A percentile compares a stretch with the other conserved stretches of the same genome.
These are phyloP conservation scores for Eira barbara DNA, from an alignment of 2,113 vertebrate genomes.

Conservation along the genomic window DNA sequence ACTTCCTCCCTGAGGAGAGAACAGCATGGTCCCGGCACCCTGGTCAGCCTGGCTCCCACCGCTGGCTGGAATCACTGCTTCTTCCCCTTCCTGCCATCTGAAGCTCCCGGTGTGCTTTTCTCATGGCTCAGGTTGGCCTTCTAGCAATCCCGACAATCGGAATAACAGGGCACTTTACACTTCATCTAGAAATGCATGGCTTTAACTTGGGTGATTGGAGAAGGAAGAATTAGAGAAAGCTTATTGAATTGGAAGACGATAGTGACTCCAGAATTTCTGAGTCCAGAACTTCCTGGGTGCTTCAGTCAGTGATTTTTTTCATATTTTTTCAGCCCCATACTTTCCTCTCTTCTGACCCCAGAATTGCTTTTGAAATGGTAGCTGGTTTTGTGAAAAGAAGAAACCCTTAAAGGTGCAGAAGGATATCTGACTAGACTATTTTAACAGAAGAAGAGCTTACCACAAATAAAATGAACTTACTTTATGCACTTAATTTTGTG, in stretches of 20 bases:
- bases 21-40: neutral
- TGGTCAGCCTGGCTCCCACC: neutral
- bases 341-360: neutral
- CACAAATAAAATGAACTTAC: neutral
- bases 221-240: neutral
- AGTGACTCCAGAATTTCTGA: neutral
- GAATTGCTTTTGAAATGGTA: neutral
- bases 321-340: neutral
- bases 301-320: neutral
- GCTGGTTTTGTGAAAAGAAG: neutral
- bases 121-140: neutral
- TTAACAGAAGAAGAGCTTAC: neutral
- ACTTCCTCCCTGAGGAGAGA: neutral
- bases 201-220: neutral
- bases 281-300: neutral
- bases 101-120: neutral
- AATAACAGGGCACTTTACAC: neutral
- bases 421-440: neutral
- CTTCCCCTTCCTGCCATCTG: neutral
- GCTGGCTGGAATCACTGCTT: neutral
- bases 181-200: neutral
- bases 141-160: neutral
- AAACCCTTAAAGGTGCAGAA: neutral
- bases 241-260: neutral
- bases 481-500: slow-evolving; percentile 23